Percentiles rank a stretch among this genome's conserved stretches.
phyloP scores from a whole-genome alignment of 2,888 invertebrate species.

The Notocelia uddmanniana region DNA sequence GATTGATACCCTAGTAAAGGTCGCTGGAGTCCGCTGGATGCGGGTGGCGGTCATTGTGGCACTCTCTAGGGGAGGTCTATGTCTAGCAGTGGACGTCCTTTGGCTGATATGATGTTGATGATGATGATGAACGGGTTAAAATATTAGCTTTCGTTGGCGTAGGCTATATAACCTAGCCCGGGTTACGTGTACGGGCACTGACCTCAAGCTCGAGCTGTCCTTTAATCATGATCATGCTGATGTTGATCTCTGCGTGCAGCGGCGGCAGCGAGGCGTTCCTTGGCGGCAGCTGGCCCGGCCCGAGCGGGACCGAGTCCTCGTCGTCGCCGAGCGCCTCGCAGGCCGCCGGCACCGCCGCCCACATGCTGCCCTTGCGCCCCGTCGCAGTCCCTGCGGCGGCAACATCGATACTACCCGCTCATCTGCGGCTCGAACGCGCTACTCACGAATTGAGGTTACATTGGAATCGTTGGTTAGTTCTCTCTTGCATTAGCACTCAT shows the following conservation, averaged over 20 bases:
- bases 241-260: slow-evolving; percentile 93
- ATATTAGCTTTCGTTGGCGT: neutral
- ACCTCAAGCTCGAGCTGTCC: slow-evolving; percentile 96
- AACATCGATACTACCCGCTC: slow-evolving; percentile 61
- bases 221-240: slow-evolving; percentile 95
- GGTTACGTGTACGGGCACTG: slow-evolving; percentile 42
- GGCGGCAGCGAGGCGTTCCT: slow-evolving; percentile 89
- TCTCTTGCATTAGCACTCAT: neutral
- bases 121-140: neutral
- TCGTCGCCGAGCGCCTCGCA: slow-evolving; percentile 71
- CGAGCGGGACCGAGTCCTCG: slow-evolving; percentile 87
- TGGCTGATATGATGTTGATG: slow-evolving; percentile 3
- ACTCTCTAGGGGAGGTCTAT: too few relatives aligned
- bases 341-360: slow-evolving; percentile 82
- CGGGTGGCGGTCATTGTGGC: too few relatives aligned
- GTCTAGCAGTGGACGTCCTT: too few relatives aligned
- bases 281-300: slow-evolving; percentile 93
- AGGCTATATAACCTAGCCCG: too few relatives aligned
- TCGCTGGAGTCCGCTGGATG: too few relatives aligned
- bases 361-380: slow-evolving; percentile 85
- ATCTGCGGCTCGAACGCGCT: slow-evolving; percentile 15
- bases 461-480: neutral
- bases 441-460: neutral
- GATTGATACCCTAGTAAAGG: too few relatives aligned
- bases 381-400: slow-evolving; percentile 80